Evolutionary conservation across 2,113 vertebrate genomes (phyloP).

Genomic region (Calonectris borealis): DNA sequence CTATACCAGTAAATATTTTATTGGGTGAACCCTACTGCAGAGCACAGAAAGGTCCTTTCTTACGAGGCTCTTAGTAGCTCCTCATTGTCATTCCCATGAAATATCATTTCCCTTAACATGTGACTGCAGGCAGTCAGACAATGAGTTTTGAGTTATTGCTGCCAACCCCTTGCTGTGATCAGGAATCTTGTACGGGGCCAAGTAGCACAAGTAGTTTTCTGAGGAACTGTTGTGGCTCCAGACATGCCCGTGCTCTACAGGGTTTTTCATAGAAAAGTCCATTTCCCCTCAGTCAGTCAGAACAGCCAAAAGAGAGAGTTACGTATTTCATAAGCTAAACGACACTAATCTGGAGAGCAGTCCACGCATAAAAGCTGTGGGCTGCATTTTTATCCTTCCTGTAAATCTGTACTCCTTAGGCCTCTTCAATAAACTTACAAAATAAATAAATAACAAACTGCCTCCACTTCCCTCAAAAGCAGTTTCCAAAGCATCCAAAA

Average conservation of each 20-base stretch:
- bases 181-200: not conserved
- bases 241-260: not conserved
- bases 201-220: not conserved
- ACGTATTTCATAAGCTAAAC: not conserved
- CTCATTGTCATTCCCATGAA: not conserved
- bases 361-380: not conserved
- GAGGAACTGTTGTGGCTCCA: not conserved
- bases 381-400: not conserved
- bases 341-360: not conserved
- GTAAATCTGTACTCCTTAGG: not conserved
- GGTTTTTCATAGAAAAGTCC: not conserved
- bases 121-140: not conserved
- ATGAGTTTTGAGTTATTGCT: not conserved
- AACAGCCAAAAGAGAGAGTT: not conserved
- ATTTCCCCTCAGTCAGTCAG: not conserved
- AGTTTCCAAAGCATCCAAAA: not conserved
- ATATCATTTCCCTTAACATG: conserved; percentile 3
- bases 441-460: not conserved
- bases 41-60: not conserved
- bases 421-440: not conserved
- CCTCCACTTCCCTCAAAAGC: not conserved
- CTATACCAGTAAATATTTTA: not conserved
- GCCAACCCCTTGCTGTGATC: not conserved
- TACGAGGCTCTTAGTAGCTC: not conserved
- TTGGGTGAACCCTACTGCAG: not conserved